Evolutionary conservation across 2,113 vertebrate species (phyloP).

Genomic region (Ptilorrhoa leucosticta): DNA sequence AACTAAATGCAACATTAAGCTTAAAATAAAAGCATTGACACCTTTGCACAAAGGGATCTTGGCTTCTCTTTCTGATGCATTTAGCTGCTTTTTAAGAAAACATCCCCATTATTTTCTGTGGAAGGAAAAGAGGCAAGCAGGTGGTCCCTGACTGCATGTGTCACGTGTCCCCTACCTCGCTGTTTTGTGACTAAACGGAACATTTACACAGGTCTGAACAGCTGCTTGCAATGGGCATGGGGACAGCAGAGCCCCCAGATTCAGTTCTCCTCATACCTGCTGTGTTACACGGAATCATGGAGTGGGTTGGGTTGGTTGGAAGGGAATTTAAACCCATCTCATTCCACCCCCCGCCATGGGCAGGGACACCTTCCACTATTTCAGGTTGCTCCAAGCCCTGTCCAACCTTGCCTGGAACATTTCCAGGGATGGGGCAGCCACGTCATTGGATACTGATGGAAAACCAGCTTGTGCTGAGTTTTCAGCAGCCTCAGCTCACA

Average conservation of each 20-base stretch:
- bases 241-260: not conserved
- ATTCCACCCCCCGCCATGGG: not conserved
- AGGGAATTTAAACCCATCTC: not conserved
- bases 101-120: not conserved
- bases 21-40: not conserved
- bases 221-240: not conserved
- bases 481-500: not conserved
- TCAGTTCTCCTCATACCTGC: not conserved
- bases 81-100: not conserved
- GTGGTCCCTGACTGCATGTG: not conserved
- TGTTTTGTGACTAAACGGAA: not conserved
- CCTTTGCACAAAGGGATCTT: not conserved
- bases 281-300: not conserved
- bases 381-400: rapidly evolving
- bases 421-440: not conserved
- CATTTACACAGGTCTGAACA: not conserved
- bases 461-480: not conserved
- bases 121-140: not conserved
- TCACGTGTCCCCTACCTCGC: not conserved
- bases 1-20: not conserved
- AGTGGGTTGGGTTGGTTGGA: not conserved
- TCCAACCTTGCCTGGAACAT: rapidly evolving
- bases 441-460: not conserved
- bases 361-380: not conserved
- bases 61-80: not conserved